Conservation (phyloP, 53 echinoderm and acorn worm genomes). For the Apostichopus leukothele region DNA sequence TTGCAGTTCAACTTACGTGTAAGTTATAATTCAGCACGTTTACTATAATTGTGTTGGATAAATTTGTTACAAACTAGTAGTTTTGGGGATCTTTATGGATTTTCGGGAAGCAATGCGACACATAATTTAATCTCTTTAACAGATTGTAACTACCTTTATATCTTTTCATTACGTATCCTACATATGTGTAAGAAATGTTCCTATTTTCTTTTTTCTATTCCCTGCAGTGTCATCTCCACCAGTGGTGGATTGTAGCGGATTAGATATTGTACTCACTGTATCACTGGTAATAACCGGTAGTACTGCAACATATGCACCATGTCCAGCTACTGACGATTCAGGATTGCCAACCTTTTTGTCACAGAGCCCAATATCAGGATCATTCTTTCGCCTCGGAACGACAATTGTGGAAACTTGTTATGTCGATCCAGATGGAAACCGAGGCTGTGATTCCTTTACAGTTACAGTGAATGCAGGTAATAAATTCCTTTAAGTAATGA, state of each 20-base stretch:
- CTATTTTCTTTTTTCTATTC: too few relatives aligned
- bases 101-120: too few relatives aligned
- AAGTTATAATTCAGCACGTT: too few relatives aligned
- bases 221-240: slow-evolving; percentile 2
- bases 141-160: too few relatives aligned
- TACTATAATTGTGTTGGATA: too few relatives aligned
- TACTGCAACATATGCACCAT: neutral
- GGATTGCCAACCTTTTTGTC: neutral
- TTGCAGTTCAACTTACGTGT: too few relatives aligned
- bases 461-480: slow-evolving; percentile 10
- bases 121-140: too few relatives aligned
- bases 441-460: slow-evolving; percentile 39
- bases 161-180: too few relatives aligned
- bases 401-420: slow-evolving; percentile 20
- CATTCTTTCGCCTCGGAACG: slow-evolving; percentile 25
- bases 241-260: slow-evolving; percentile 21
- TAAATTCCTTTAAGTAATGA: too few relatives aligned
- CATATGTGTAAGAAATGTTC: too few relatives aligned
- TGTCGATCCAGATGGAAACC: slow-evolving; percentile 15
- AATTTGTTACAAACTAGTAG: too few relatives aligned
- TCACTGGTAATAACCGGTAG: neutral
- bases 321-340: neutral
- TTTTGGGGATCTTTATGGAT: too few relatives aligned
- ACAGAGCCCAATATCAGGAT: neutral
- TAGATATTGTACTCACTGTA: neutral